phyloP scores from a whole-genome alignment of 2,797 vertebrate genomes.

The Sternarchorhynchus goeldii region DNA sequence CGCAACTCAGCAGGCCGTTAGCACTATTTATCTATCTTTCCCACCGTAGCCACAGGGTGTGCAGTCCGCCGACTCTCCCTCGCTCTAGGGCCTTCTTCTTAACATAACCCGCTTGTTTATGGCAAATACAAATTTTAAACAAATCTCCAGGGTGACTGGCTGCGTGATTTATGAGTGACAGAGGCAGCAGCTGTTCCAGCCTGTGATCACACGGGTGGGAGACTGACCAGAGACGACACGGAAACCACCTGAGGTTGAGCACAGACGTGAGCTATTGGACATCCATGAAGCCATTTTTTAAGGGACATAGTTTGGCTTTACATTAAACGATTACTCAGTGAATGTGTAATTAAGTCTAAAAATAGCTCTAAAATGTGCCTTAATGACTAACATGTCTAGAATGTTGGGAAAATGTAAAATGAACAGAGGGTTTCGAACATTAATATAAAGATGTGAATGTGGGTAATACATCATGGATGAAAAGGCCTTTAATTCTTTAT shows the following conservation, averaged over 20 bases:
- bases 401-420: too few species aligned
- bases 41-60: conserved; percentile 20
- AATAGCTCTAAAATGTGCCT: too few species aligned
- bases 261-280: not conserved
- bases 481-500: too few species aligned
- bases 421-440: too few species aligned
- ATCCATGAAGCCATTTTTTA: not conserved
- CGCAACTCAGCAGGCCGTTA: conserved; percentile 19
- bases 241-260: conserved; percentile 10
- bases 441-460: too few species aligned
- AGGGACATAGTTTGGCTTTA: too few species aligned
- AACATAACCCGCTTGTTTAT: conserved; percentile 56
- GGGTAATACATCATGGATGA: too few species aligned
- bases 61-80: conserved; percentile 5
- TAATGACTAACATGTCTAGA: too few species aligned
- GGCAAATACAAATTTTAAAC: conserved; percentile 58
- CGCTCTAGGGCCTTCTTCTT: conserved; percentile 44
- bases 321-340: too few species aligned
- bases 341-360: too few species aligned
- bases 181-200: not conserved
- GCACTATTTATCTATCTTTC: conserved; percentile 45
- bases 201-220: conserved; percentile 12
- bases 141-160: conserved; percentile 49
- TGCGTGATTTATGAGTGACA: conserved; percentile 51
- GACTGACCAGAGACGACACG: not conserved